Evolutionary conservation across 1,140 invertebrate genomes (phyloP).

Genomic region (Meteorus sp.): DNA sequence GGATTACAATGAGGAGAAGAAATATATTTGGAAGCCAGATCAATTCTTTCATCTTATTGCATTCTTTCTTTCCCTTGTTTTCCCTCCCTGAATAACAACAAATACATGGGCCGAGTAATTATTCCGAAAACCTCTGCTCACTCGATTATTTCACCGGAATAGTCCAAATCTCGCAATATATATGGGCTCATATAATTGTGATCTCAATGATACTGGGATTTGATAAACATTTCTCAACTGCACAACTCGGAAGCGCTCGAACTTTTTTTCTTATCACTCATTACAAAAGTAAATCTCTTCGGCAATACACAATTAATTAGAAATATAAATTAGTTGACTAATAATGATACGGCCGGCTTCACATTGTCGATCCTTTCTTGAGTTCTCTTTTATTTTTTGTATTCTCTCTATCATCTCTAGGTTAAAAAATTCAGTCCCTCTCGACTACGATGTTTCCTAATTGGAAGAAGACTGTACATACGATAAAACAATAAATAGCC

Average conservation of each 20-base stretch:
- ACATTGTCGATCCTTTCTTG: not conserved
- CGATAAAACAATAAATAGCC: too few relatives aligned
- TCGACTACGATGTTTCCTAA: not conserved
- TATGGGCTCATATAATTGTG: not conserved
- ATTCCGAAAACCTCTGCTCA: slow-evolving; percentile 3
- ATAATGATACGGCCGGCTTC: not conserved
- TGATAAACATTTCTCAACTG: not conserved
- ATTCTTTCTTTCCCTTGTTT: not conserved
- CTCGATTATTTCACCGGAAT: slow-evolving; percentile 3
- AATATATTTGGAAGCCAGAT: too few relatives aligned
- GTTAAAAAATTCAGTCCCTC: too few relatives aligned
- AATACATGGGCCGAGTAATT: not conserved
- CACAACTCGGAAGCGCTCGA: slow-evolving; percentile 24
- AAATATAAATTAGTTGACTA: not conserved
- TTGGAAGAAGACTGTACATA: too few relatives aligned
- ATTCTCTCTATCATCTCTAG: too few relatives aligned
- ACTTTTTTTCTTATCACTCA: slow-evolving; percentile 5
- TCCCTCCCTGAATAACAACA: too few relatives aligned
- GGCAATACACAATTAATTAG: not conserved
- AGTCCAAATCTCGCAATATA: slow-evolving; percentile 3
- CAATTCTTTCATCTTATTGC: too few relatives aligned
- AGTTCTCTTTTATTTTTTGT: too few relatives aligned
- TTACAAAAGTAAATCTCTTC: slow-evolving; percentile 17
- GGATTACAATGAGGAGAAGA: too few relatives aligned
- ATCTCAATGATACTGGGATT: not conserved